A percentile compares a stretch with the other conserved stretches of the same genome.
Evolutionary conservation across 2,113 vertebrate species (phyloP).

Genomic region (Hemicordylus capensis): DNA sequence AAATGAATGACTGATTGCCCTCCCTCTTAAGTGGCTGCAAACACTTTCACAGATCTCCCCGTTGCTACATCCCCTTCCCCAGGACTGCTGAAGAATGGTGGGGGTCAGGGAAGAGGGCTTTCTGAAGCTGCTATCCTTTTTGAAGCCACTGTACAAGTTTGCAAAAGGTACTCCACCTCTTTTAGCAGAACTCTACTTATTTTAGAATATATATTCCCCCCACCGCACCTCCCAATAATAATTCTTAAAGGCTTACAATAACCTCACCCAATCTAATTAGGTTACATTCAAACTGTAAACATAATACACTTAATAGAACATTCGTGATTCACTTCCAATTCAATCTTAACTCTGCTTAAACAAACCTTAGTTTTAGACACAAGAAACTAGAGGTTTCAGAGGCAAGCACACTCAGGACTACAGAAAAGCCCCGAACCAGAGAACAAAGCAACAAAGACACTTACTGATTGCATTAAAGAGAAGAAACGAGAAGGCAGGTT

Average conservation of each 20-base stretch:
- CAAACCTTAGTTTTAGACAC: background rate
- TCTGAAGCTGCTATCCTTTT: background rate
- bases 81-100: background rate
- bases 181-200: background rate
- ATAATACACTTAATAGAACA: background rate
- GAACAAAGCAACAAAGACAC: constrained; percentile 14
- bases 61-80: background rate
- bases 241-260: background rate
- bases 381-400: background rate
- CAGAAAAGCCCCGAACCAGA: background rate
- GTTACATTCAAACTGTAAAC: background rate
- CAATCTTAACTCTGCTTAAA: background rate
- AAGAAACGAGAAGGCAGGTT: constrained; percentile 88
- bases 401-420: background rate
- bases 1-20: background rate
- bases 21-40: background rate
- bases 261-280: background rate
- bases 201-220: no score
- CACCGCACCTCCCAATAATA: background rate
- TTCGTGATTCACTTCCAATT: background rate
- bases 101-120: no score
- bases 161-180: background rate
- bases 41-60: background rate
- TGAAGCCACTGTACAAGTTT: no score
- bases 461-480: constrained; percentile 85